A percentile compares a stretch with the other conserved stretches of the same genome.
Conservation (phyloP, 2,888 invertebrate species). For the Biston stratarius region DNA sequence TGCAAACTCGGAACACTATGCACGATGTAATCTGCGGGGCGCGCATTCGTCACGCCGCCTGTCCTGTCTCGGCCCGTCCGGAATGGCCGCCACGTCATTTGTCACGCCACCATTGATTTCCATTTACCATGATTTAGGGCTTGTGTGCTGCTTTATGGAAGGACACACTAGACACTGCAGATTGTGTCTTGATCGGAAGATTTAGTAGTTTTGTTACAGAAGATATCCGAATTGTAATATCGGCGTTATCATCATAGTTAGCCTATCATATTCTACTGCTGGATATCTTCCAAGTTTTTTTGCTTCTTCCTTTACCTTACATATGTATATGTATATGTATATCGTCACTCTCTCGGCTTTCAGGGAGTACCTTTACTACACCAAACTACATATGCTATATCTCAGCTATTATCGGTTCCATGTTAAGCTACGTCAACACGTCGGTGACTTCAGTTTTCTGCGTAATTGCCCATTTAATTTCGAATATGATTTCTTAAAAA, state of each 20-base stretch:
- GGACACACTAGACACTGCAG: slow-evolving; percentile 33
- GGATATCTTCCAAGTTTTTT: too few relatives aligned
- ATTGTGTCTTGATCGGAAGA: slow-evolving; percentile 31
- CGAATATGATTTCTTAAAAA: too few relatives aligned
- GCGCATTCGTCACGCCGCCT: slow-evolving; percentile 40
- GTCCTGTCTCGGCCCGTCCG: slow-evolving; percentile 46
- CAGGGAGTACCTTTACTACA: too few relatives aligned
- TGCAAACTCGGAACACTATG: slow-evolving; percentile 32
- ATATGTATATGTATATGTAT: too few relatives aligned
- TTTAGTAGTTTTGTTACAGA: slow-evolving; percentile 19
- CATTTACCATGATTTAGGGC: slow-evolving; percentile 40
- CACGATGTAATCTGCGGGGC: slow-evolving; percentile 30
- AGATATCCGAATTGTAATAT: slow-evolving; percentile 30
- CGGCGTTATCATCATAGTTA: neutral
- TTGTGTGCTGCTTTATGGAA: slow-evolving; percentile 25
- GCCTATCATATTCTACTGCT: too few relatives aligned
- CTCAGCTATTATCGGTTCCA: too few relatives aligned
- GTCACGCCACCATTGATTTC: slow-evolving; percentile 65
- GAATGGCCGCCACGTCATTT: slow-evolving; percentile 59
- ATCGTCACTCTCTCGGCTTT: too few relatives aligned
- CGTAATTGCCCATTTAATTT: too few relatives aligned
- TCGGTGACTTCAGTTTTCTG: too few relatives aligned
- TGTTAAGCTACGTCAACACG: too few relatives aligned
- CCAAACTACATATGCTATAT: too few relatives aligned
- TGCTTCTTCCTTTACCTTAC: too few relatives aligned